Conservation (phyloP, 1,140 invertebrate genomes). For the Eriocheir sinensis region DNA sequence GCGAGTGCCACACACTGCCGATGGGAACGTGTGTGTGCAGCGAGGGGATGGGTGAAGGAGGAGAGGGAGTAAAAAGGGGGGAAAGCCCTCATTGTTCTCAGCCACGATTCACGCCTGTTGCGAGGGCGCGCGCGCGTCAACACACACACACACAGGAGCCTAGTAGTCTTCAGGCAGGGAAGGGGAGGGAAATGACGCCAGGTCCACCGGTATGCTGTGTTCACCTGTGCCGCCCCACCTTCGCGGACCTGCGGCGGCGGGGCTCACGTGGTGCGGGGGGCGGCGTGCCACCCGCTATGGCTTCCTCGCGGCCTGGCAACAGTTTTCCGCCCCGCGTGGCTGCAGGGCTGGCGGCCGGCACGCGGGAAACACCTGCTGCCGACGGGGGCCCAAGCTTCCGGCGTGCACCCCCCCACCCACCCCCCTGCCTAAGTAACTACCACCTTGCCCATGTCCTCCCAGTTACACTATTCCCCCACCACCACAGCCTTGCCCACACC, state of each 20-base stretch:
- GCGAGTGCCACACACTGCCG: neutral
- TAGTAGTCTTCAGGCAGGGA: neutral
- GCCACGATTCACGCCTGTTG: conserved; percentile 3
- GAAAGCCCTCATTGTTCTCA: neutral
- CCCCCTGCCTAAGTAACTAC: no score
- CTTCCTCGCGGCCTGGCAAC: neutral
- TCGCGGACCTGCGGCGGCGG: neutral
- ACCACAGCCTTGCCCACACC: no score
- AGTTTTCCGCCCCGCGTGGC: neutral
- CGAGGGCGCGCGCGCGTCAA: neutral
- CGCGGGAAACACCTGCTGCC: neutral
- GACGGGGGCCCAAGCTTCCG: neutral
- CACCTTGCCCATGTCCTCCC: no score
- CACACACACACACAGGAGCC: conserved; percentile 19
- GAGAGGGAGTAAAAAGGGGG: neutral
- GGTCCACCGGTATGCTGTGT: neutral
- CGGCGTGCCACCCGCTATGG: conserved; percentile 18
- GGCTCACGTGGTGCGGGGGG: neutral
- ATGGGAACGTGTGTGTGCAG: no score
- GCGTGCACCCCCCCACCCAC: neutral
- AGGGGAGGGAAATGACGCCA: neutral
- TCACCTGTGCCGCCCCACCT: neutral
- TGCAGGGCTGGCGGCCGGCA: neutral
- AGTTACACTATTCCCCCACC: no score
- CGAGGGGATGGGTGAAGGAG: neutral